These are phyloP conservation scores for Bungarus multicinctus DNA, from an alignment of 2,113 vertebrate species.

Conservation along the genomic window DNA sequence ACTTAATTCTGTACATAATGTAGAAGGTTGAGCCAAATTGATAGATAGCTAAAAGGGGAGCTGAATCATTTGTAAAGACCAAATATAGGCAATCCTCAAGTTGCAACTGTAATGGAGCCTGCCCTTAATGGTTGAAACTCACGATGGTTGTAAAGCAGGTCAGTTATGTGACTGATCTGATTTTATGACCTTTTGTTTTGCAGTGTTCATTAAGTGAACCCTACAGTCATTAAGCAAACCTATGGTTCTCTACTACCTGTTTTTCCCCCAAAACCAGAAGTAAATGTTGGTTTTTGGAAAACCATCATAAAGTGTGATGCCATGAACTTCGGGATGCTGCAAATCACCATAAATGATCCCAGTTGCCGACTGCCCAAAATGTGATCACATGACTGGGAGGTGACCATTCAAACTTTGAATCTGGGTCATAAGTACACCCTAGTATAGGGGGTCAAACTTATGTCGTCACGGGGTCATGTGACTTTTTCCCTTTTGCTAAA, in stretches of 20 bases:
- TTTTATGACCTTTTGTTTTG: neutral
- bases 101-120: neutral
- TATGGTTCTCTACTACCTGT: neutral
- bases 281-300: neutral
- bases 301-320: neutral
- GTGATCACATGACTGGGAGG: neutral
- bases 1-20: neutral
- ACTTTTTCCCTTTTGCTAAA: no score
- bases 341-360: neutral
- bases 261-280: neutral
- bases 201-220: neutral
- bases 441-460: neutral
- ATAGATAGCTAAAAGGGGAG: neutral
- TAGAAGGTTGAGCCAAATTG: neutral
- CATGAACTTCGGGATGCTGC: neutral
- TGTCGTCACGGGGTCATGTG: no score
- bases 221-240: neutral
- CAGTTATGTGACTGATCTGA: neutral
- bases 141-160: neutral
- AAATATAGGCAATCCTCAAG: neutral
- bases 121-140: neutral
- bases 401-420: neutral
- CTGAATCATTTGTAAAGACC: neutral
- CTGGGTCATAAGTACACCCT: neutral
- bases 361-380: neutral